Evolutionary conservation across 2,888 invertebrate genomes (phyloP).

Genomic region (Brassicogethes aeneus): DNA sequence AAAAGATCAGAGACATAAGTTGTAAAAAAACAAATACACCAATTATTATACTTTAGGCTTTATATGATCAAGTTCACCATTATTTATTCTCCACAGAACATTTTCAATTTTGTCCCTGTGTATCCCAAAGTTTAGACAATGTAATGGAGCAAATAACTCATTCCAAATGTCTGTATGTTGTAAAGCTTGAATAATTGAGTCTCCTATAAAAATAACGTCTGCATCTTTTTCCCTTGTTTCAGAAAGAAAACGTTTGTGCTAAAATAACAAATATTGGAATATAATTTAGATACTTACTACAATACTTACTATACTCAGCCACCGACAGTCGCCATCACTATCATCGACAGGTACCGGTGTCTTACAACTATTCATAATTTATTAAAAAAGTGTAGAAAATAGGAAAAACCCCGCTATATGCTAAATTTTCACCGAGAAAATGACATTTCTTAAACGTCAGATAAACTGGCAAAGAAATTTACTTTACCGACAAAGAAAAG

Average conservation of each 20-base stretch:
- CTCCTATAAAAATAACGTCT: constrained; percentile 86
- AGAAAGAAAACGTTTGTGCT: constrained; percentile 79
- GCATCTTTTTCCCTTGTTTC: constrained; percentile 86
- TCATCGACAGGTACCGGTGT: constrained; percentile 64
- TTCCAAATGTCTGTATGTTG: constrained; percentile 83
- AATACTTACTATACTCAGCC: constrained; percentile 64
- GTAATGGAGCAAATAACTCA: constrained; percentile 83
- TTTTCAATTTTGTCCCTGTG: constrained; percentile 82
- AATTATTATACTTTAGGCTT: constrained; percentile 75
- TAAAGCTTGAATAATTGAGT: constrained; percentile 75
- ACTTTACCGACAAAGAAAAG: too few relatives aligned
- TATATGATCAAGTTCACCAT: constrained; percentile 83
- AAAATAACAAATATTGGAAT: constrained; percentile 25
- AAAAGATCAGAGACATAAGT: constrained; percentile 21
- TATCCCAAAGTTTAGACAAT: constrained; percentile 86
- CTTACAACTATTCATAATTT: constrained; percentile 62
- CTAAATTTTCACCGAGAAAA: background rate
- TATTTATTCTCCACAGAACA: constrained; percentile 80
- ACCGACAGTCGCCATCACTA: constrained; percentile 74
- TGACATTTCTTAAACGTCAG: background rate
- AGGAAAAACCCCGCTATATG: background rate
- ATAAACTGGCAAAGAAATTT: too few relatives aligned
- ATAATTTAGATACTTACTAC: constrained; percentile 4
- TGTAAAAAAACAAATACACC: too few relatives aligned
- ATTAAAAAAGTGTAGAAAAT: constrained; percentile 4